Conservation (phyloP, 2,888 invertebrate species). For the Invenusta paracnida region DNA sequence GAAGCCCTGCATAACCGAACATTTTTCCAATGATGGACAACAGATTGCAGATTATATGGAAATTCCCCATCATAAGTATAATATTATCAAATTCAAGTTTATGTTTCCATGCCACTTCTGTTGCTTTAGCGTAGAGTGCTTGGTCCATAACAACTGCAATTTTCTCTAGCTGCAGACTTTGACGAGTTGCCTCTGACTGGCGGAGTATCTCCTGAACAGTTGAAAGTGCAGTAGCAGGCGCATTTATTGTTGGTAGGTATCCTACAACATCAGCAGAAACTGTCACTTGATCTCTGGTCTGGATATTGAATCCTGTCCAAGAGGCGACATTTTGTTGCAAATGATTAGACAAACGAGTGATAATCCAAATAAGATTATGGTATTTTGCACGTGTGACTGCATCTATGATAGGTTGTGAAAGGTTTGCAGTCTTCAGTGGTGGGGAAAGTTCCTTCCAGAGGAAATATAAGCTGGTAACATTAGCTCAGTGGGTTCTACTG, state of each 20-base stretch:
- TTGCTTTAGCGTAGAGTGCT: slow-evolving; percentile 46
- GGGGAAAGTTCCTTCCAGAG: not conserved
- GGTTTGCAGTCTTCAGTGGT: not conserved
- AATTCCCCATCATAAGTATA: slow-evolving; percentile 44
- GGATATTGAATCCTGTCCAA: slow-evolving; percentile 46
- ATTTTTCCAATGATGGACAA: slow-evolving; percentile 31
- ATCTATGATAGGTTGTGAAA: not conserved
- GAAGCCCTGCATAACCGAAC: slow-evolving; percentile 46
- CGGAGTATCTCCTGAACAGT: slow-evolving; percentile 34
- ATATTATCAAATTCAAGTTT: slow-evolving; percentile 27
- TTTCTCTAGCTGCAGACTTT: slow-evolving; percentile 15
- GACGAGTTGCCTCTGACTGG: not conserved
- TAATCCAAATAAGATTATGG: not conserved
- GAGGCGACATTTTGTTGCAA: slow-evolving; percentile 37
- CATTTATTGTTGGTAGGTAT: slow-evolving; percentile 45
- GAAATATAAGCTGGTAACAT: not conserved
- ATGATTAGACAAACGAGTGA: not conserved
- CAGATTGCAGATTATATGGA: slow-evolving; percentile 44
- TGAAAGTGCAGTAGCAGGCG: slow-evolving; percentile 15
- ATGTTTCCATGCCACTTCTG: slow-evolving; percentile 45
- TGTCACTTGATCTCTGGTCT: slow-evolving; percentile 31
- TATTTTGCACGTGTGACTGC: not conserved
- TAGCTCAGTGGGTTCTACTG: not conserved
- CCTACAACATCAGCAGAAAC: slow-evolving; percentile 40
- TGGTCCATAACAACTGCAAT: slow-evolving; percentile 41